Percentiles rank a stretch among this genome's conserved stretches.
Conservation (phyloP, 1,140 invertebrate species). For the Frieseomelitta varia region DNA sequence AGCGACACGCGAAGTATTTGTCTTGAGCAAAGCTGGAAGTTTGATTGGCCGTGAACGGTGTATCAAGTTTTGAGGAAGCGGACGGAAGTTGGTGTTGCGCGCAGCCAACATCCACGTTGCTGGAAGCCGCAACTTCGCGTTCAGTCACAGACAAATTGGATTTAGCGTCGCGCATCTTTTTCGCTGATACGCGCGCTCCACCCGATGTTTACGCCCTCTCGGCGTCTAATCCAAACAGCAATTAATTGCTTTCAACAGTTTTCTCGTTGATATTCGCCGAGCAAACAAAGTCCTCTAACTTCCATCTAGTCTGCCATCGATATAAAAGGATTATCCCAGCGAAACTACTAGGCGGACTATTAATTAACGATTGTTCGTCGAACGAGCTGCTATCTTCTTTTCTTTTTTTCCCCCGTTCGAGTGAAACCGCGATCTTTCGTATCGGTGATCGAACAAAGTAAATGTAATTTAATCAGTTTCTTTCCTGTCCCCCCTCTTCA, state of each 20-base stretch:
- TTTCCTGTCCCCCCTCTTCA: too few species aligned
- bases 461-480: not conserved
- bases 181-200: not conserved
- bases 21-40: conserved; percentile 76
- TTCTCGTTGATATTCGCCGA: not conserved
- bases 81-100: conserved; percentile 71
- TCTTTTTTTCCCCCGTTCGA: not conserved
- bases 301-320: too few species aligned
- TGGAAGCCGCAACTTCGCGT: conserved; percentile 28
- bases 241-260: conserved; percentile 6
- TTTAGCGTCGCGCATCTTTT: conserved; percentile 10
- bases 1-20: conserved; percentile 78
- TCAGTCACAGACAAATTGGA: conserved; percentile 26
- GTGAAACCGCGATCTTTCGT: not conserved
- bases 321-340: not conserved
- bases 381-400: not conserved
- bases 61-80: conserved; percentile 77
- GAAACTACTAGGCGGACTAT: not conserved
- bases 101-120: conserved; percentile 9
- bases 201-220: conserved; percentile 4
- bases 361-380: not conserved
- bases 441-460: not conserved
- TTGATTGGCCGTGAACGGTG: conserved; percentile 79
- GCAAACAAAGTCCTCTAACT: not conserved
- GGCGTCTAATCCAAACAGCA: not conserved